phyloP scores from a whole-genome alignment of 2,888 invertebrate species.

The Cylindroiulus punctatus region DNA sequence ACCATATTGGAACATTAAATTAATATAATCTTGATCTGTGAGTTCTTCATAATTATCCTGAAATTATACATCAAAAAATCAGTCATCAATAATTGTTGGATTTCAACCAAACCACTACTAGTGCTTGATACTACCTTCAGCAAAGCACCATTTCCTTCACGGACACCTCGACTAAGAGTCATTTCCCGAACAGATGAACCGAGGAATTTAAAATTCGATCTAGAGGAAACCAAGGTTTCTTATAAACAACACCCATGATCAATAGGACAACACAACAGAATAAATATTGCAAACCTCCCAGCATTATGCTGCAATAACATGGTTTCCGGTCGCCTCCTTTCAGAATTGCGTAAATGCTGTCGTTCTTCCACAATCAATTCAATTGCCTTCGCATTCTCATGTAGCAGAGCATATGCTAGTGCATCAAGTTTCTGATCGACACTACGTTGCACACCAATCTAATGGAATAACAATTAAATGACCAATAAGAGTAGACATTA shows the following conservation, averaged over 20 bases:
- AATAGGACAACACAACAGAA: not conserved
- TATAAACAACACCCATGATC: not conserved
- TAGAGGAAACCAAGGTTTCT: constrained; percentile 57
- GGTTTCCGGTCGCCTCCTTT: constrained; percentile 60
- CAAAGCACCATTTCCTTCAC: constrained; percentile 70
- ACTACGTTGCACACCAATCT: constrained; percentile 62
- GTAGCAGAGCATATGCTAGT: constrained; percentile 64
- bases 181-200: constrained; percentile 66
- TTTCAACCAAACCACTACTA: not conserved
- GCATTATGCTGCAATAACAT: constrained; percentile 62
- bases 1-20: constrained; percentile 56
- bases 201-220: constrained; percentile 63
- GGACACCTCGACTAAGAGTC: constrained; percentile 67
- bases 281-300: constrained; percentile 62
- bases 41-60: constrained; percentile 56
- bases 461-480: constrained; percentile 10
- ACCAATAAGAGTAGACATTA: not conserved
- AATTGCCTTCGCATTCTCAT: constrained; percentile 64
- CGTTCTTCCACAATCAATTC: constrained; percentile 61
- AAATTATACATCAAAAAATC: not conserved
- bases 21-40: constrained; percentile 57
- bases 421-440: constrained; percentile 63
- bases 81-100: not conserved
- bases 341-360: constrained; percentile 58
- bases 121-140: constrained; percentile 63